A percentile compares a stretch with the other conserved stretches of the same genome.
Evolutionary conservation across 2,888 invertebrate genomes (phyloP).

Genomic region (Cryptophagus acutangulus): DNA sequence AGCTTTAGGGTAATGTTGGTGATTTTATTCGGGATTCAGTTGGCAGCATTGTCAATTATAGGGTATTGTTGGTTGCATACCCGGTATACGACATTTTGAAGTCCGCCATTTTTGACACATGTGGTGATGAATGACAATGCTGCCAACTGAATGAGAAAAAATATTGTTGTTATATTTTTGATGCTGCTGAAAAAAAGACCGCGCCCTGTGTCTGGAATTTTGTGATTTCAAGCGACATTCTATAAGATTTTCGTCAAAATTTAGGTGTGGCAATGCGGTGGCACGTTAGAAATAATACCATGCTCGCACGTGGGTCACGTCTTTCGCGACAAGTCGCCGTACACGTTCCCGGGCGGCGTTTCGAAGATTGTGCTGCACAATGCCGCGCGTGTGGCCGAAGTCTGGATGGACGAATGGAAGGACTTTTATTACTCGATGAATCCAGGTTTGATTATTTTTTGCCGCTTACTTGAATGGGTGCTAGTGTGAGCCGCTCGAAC

Average conservation of each 20-base stretch:
- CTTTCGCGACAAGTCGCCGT: constrained; percentile 96
- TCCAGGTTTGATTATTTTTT: constrained; percentile 71
- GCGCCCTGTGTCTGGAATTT: constrained; percentile 17
- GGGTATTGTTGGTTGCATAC: no score
- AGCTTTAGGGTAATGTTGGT: constrained; percentile 78
- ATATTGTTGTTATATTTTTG: no score
- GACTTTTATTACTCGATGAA: constrained; percentile 99
- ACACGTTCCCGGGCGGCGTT: constrained; percentile 98
- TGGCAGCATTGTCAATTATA: no score
- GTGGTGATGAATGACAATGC: constrained; percentile 2
- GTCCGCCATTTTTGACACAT: not conserved
- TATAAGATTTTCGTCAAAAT: no score
- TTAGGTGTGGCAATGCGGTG: constrained; percentile 96
- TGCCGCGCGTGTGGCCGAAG: constrained; percentile 96
- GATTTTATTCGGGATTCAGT: no score
- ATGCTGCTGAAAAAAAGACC: no score
- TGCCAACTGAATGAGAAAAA: no score
- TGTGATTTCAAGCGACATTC: no score
- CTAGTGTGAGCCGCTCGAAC: not conserved
- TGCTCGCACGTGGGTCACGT: constrained; percentile 97
- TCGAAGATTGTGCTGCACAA: constrained; percentile 96
- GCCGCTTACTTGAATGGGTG: not conserved
- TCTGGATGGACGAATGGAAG: constrained; percentile 99
- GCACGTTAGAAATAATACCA: constrained; percentile 89
- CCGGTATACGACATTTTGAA: constrained; percentile 1